Evolutionary conservation across 2,797 vertebrate genomes (phyloP).

Genomic region (Margarornis squamiger): DNA sequence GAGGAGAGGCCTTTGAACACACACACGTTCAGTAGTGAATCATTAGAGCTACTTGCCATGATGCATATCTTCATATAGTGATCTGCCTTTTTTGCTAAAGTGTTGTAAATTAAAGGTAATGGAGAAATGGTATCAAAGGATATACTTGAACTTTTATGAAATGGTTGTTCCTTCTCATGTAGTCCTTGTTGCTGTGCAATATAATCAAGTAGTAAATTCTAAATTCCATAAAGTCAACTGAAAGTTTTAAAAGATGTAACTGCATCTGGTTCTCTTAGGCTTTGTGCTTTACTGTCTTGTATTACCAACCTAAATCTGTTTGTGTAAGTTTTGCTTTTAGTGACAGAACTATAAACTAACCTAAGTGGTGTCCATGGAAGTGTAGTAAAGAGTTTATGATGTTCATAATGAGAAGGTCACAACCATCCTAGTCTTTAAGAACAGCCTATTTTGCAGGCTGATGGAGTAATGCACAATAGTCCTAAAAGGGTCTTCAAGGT

Average conservation of each 20-base stretch:
- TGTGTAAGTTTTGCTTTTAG: background rate
- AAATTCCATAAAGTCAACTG: constrained; percentile 21
- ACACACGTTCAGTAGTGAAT: background rate
- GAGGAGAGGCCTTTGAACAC: background rate
- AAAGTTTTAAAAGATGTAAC: background rate
- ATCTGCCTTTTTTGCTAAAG: background rate
- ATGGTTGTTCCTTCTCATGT: background rate
- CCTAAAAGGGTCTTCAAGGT: background rate
- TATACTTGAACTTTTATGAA: background rate
- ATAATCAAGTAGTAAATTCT: constrained; percentile 12
- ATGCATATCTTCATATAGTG: background rate
- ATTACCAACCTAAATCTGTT: background rate
- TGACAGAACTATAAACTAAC: background rate
- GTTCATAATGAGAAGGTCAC: background rate
- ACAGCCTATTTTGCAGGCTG: background rate
- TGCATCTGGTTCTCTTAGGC: background rate
- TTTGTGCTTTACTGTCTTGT: background rate
- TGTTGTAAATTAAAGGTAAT: background rate
- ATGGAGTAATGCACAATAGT: background rate
- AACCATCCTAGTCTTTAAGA: background rate
- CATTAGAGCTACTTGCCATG: background rate
- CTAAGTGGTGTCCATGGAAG: background rate
- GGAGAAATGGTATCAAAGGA: background rate
- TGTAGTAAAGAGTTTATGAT: background rate
- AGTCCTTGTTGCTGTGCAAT: constrained; percentile 37